Conservation (phyloP, 2,888 invertebrate genomes). For the Rhingia rostrata region DNA sequence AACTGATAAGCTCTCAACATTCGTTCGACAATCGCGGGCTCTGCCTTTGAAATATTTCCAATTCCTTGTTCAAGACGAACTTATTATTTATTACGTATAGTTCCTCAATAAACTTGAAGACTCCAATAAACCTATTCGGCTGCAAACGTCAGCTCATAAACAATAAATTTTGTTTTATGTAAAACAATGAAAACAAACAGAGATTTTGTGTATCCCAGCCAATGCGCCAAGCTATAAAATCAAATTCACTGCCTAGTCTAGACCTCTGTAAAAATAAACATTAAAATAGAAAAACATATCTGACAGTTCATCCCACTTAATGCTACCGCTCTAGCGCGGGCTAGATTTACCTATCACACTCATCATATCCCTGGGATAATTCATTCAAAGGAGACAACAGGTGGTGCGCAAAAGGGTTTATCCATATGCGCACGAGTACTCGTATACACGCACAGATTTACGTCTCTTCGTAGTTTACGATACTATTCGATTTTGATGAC, state of each 20-base stretch:
- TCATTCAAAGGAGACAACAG: slow-evolving; percentile 50
- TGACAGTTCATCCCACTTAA: slow-evolving; percentile 13
- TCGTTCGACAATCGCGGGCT: slow-evolving; percentile 4
- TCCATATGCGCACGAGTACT: slow-evolving; percentile 32
- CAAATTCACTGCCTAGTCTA: slow-evolving; percentile 8
- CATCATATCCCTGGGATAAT: slow-evolving; percentile 40
- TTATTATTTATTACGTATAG: slow-evolving; percentile 24
- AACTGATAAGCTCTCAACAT: background rate
- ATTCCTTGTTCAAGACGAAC: slow-evolving; percentile 17
- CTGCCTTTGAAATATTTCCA: slow-evolving; percentile 28
- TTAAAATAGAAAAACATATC: slow-evolving; percentile 21
- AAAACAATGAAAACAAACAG: slow-evolving; percentile 21
- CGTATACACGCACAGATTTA: slow-evolving; percentile 25
- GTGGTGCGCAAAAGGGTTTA: slow-evolving; percentile 54
- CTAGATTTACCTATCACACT: slow-evolving; percentile 2
- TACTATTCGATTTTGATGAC: slow-evolving; percentile 68
- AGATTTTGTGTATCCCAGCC: slow-evolving; percentile 6
- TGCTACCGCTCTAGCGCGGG: background rate
- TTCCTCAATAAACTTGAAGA: slow-evolving; percentile 42
- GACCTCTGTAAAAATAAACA: slow-evolving; percentile 21
- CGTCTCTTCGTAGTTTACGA: slow-evolving; percentile 58
- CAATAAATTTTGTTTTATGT: background rate
- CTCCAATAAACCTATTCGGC: background rate
- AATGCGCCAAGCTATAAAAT: slow-evolving; percentile 20
- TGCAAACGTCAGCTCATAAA: slow-evolving; percentile 30